These are phyloP conservation scores for Gastracanthus pulcherrimus DNA, from an alignment of 2,888 invertebrate genomes.

Conservation along the genomic window DNA sequence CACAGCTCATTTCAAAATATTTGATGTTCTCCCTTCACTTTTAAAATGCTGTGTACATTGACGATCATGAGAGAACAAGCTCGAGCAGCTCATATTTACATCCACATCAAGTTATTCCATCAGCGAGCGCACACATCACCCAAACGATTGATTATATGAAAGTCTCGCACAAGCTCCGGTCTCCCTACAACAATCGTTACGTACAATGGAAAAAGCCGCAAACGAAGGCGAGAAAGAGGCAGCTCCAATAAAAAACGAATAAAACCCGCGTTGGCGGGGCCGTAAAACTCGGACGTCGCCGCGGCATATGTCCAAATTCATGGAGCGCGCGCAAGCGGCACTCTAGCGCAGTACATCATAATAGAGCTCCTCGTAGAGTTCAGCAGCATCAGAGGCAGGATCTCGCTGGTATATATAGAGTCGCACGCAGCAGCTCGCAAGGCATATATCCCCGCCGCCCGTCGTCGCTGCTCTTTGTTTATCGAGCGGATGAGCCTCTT, in stretches of 20 bases:
- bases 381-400: too few species aligned
- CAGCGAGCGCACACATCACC: not conserved
- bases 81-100: not conserved
- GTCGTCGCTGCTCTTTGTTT: conserved; percentile 58
- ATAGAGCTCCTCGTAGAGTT: too few species aligned
- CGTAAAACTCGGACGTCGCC: not conserved
- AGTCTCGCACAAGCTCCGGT: not conserved
- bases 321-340: not conserved
- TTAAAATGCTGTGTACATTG: not conserved
- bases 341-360: conserved; percentile 64
- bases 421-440: not conserved
- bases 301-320: conserved; percentile 46
- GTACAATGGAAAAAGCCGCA: not conserved
- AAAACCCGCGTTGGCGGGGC: not conserved
- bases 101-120: not conserved
- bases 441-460: too few species aligned
- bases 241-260: conserved; percentile 24
- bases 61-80: not conserved
- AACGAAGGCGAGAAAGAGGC: too few species aligned
- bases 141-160: conserved; percentile 39
- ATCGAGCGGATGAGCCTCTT: conserved; percentile 60
- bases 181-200: not conserved
- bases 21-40: not conserved
- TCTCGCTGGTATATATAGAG: too few species aligned
- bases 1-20: too few species aligned